Evolutionary conservation across 2,113 vertebrate genomes (phyloP).

Genomic region (Scopus umbretta): DNA sequence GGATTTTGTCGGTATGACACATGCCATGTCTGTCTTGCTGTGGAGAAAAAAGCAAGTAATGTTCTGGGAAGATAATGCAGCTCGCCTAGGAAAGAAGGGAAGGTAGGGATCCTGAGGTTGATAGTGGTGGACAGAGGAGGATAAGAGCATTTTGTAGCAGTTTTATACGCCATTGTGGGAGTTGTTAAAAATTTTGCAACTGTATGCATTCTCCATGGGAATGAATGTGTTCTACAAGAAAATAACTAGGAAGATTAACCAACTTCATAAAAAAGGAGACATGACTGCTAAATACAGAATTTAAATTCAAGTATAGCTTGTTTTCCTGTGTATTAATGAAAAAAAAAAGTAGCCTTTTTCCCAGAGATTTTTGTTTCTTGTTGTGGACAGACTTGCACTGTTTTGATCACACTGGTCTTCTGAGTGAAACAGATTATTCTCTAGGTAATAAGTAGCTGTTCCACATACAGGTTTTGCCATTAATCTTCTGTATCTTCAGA

Average conservation of each 20-base stretch:
- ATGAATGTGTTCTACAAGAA: neutral
- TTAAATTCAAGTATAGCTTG: neutral
- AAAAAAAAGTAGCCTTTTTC: neutral
- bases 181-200: neutral
- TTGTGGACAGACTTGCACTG: neutral
- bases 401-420: neutral
- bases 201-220: neutral
- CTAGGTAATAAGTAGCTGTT: neutral
- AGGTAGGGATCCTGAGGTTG: neutral
- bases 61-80: neutral
- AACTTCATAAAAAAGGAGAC: neutral
- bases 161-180: neutral
- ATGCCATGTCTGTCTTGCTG: neutral
- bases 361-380: neutral
- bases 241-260: neutral
- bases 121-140: neutral
- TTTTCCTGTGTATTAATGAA: neutral
- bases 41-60: neutral
- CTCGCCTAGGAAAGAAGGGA: neutral
- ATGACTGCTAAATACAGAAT: neutral
- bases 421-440: neutral
- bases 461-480: neutral
- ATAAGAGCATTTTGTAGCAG: neutral
- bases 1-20: neutral
- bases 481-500: neutral